Evolutionary conservation across 2,888 invertebrate species (phyloP).

Genomic region (Euclidia mi): DNA sequence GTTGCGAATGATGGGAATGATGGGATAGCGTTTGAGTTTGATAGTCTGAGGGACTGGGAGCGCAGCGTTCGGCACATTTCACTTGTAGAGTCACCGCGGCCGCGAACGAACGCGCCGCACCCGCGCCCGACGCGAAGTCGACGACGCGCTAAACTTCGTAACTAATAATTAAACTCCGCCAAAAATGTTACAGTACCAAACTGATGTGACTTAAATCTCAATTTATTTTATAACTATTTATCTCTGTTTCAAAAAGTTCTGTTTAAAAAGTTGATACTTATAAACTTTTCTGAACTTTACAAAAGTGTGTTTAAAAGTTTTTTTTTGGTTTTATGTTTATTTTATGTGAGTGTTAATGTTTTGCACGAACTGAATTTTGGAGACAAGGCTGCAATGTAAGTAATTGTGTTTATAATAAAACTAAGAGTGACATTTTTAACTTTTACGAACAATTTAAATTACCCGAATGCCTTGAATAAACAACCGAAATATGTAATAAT

Average conservation of each 20-base stretch:
- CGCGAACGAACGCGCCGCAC: constrained; percentile 65
- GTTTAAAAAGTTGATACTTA: no score
- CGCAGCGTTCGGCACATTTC: constrained; percentile 70
- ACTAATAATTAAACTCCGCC: constrained; percentile 32
- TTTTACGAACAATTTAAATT: constrained; percentile 40
- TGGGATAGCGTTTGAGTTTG: constrained; percentile 65
- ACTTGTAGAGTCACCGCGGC: constrained; percentile 73
- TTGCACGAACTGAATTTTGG: constrained; percentile 26
- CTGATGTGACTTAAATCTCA: constrained; percentile 66
- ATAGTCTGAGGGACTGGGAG: constrained; percentile 63
- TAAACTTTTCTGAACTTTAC: constrained; percentile 28
- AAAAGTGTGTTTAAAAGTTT: constrained; percentile 33
- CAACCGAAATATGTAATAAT: no score
- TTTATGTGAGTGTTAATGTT: constrained; percentile 31
- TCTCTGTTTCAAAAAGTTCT: constrained; percentile 35
- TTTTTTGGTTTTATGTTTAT: constrained; percentile 21
- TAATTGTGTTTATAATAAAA: constrained; percentile 38
- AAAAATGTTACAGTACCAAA: constrained; percentile 66
- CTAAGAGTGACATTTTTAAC: constrained; percentile 27
- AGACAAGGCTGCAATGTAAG: constrained; percentile 47
- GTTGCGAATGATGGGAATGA: constrained; percentile 62
- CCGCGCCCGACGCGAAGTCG: constrained; percentile 34
- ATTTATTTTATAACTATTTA: constrained; percentile 39
- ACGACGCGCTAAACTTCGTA: constrained; percentile 51
- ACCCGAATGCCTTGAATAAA: constrained; percentile 48